Conservation (phyloP, 2,888 invertebrate genomes). For the Aradus depressus region DNA sequence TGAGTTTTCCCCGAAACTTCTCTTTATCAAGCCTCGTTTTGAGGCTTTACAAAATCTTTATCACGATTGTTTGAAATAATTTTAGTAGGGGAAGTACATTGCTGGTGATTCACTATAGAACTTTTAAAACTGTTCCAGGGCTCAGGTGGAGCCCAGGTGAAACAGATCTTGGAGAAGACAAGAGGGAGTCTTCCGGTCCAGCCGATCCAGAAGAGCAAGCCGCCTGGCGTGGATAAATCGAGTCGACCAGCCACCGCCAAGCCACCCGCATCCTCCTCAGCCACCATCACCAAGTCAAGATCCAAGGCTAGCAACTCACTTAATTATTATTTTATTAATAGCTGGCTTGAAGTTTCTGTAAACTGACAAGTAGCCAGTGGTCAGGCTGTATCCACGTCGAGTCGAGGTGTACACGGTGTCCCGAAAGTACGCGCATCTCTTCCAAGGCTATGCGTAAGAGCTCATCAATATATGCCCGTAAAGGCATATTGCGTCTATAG, state of each 20-base stretch:
- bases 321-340: slow-evolving; percentile 3
- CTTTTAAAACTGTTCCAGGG: slow-evolving; percentile 16
- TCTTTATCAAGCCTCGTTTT: too few relatives aligned
- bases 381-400: too few relatives aligned
- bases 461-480: too few relatives aligned
- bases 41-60: not conserved
- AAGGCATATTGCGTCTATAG: too few relatives aligned
- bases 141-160: slow-evolving; percentile 24
- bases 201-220: slow-evolving; percentile 20
- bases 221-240: slow-evolving; percentile 14
- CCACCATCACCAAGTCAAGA: slow-evolving; percentile 28
- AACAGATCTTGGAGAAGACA: slow-evolving; percentile 31
- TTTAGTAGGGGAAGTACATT: too few relatives aligned
- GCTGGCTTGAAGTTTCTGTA: too few relatives aligned
- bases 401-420: too few relatives aligned
- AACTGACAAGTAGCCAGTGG: too few relatives aligned
- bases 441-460: too few relatives aligned
- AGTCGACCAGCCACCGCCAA: slow-evolving; percentile 22
- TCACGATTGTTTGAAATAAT: slow-evolving; percentile 1
- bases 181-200: slow-evolving; percentile 31
- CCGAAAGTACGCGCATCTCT: too few relatives aligned
- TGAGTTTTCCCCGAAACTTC: too few relatives aligned
- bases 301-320: slow-evolving; percentile 20
- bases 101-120: too few relatives aligned
- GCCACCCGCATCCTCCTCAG: slow-evolving; percentile 26